These are phyloP conservation scores for Serrognathus titanus DNA, from an alignment of 2,888 invertebrate species.

Conservation along the genomic window DNA sequence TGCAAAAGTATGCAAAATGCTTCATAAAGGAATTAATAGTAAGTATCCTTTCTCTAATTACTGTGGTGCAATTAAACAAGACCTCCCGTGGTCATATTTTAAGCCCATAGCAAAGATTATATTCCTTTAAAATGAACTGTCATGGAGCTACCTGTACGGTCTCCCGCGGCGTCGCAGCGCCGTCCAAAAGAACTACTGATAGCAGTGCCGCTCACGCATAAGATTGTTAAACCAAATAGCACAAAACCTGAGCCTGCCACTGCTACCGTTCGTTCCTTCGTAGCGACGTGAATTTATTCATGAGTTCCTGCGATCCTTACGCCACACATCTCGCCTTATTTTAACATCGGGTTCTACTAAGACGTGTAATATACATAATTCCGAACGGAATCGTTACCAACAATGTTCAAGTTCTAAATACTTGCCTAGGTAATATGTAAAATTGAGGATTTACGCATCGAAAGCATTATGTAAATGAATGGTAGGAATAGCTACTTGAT, in stretches of 20 bases:
- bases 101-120: slow-evolving; percentile 24
- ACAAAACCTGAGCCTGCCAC: slow-evolving; percentile 25
- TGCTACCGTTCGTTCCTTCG: slow-evolving; percentile 24
- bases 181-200: slow-evolving; percentile 27
- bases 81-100: slow-evolving; percentile 26
- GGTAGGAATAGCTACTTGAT: too few relatives aligned
- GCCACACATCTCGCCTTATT: slow-evolving; percentile 22
- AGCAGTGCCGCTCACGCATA: slow-evolving; percentile 27
- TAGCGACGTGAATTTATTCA: slow-evolving; percentile 26
- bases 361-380: slow-evolving; percentile 22
- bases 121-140: slow-evolving; percentile 22
- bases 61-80: slow-evolving; percentile 23
- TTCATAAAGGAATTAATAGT: slow-evolving; percentile 16
- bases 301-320: slow-evolving; percentile 21
- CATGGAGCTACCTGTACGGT: slow-evolving; percentile 23
- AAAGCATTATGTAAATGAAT: background rate
- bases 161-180: slow-evolving; percentile 23
- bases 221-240: slow-evolving; percentile 30
- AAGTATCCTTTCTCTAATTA: slow-evolving; percentile 16
- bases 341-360: slow-evolving; percentile 19
- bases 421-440: background rate
- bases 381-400: slow-evolving; percentile 3
- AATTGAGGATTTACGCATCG: slow-evolving; percentile 1
- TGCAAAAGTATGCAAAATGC: too few relatives aligned
- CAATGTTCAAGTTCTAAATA: slow-evolving; percentile 2